Evolutionary conservation across 2,888 invertebrate genomes (phyloP).

Genomic region (Aphodius granarius): DNA sequence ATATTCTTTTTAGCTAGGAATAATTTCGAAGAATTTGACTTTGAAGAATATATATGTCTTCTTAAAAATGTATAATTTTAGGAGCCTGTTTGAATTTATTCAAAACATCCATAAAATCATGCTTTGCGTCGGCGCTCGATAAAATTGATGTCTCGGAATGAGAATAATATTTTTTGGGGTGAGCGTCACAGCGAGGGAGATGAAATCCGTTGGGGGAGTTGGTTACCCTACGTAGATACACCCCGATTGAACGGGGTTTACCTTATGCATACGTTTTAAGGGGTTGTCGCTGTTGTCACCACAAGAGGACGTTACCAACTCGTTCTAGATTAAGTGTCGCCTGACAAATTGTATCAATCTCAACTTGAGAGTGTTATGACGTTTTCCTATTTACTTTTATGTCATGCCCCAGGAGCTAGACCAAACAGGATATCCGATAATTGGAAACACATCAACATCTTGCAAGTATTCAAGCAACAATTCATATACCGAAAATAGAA

Average conservation of each 20-base stretch:
- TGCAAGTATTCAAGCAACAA: too few species aligned
- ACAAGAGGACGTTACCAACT: not conserved
- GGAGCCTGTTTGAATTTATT: not conserved
- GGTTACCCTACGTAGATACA: not conserved
- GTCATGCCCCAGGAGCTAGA: not conserved
- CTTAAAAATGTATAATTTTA: not conserved
- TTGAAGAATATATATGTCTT: too few species aligned
- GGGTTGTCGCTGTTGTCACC: not conserved
- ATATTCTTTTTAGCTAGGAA: too few species aligned
- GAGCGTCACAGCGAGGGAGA: not conserved
- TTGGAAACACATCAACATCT: not conserved
- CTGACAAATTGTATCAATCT: not conserved
- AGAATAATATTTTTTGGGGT: constrained; percentile 44
- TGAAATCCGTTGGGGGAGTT: not conserved
- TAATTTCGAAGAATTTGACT: too few species aligned
- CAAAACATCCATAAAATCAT: constrained; percentile 44
- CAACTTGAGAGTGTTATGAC: not conserved
- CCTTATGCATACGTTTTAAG: not conserved
- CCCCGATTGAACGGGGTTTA: not conserved
- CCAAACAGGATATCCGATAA: not conserved
- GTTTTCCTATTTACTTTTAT: not conserved
- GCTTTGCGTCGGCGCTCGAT: constrained; percentile 48
- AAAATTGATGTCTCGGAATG: constrained; percentile 53
- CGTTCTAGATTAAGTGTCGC: not conserved
- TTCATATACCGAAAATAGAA: too few species aligned